These are phyloP conservation scores for Chrysina gloriosa DNA, from an alignment of 2,888 invertebrate species.

Conservation along the genomic window DNA sequence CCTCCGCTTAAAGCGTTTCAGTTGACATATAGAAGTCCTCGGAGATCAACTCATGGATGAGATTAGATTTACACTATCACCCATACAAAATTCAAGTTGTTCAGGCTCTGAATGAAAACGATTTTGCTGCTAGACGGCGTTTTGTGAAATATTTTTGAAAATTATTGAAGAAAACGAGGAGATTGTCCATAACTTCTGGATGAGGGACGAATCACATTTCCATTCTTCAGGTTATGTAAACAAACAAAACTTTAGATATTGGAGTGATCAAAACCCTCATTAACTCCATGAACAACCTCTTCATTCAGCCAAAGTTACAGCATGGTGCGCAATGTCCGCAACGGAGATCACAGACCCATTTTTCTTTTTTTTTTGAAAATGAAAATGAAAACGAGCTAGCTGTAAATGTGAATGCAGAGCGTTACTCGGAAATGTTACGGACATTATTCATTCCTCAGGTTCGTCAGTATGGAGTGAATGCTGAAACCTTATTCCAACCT, in stretches of 20 bases:
- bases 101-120: no score
- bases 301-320: constrained; percentile 29
- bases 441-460: background rate
- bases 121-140: no score
- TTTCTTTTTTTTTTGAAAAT: no score
- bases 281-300: constrained; percentile 28
- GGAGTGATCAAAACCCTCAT: constrained; percentile 43
- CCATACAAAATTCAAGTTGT: no score
- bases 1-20: no score
- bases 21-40: no score
- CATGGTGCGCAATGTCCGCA: constrained; percentile 36
- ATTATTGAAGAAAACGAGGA: no score
- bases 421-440: background rate
- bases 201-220: no score
- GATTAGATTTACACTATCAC: no score
- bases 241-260: constrained; percentile 46
- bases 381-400: constrained; percentile 7
- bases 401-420: constrained; percentile 16
- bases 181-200: no score
- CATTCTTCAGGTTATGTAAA: constrained; percentile 42
- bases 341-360: constrained; percentile 38
- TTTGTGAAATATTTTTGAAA: no score
- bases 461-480: background rate
- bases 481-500: background rate
- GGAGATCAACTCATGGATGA: no score